Evolutionary conservation across 1,140 invertebrate genomes (phyloP).

Genomic region (Antheraea mylitta): DNA sequence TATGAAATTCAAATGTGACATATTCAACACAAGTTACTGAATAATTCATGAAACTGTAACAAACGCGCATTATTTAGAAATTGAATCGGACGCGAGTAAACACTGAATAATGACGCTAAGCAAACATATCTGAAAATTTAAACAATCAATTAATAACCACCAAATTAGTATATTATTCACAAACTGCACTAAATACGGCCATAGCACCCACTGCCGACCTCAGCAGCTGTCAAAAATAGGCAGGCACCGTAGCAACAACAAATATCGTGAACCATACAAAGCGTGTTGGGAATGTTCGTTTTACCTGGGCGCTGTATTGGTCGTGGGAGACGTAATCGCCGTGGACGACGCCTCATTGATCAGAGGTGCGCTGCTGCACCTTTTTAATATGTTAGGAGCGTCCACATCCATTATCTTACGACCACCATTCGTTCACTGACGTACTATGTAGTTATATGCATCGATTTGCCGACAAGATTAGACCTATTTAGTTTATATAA

Average conservation of each 20-base stretch:
- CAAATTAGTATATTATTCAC: slow-evolving; percentile 28
- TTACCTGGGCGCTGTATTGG: slow-evolving; percentile 72
- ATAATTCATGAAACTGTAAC: neutral
- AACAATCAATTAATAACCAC: slow-evolving; percentile 21
- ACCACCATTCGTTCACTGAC: slow-evolving; percentile 74
- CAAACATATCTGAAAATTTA: neutral
- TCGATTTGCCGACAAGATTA: slow-evolving; percentile 64
- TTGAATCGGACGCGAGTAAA: neutral
- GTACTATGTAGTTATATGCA: slow-evolving; percentile 71
- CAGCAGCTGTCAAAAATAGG: slow-evolving; percentile 72
- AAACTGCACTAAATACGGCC: slow-evolving; percentile 50
- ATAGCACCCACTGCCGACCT: slow-evolving; percentile 62
- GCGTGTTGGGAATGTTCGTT: slow-evolving; percentile 43
- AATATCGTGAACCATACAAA: slow-evolving; percentile 42
- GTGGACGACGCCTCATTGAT: slow-evolving; percentile 75
- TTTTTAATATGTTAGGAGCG: slow-evolving; percentile 77
- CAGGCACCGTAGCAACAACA: slow-evolving; percentile 52
- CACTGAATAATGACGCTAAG: slow-evolving; percentile 10
- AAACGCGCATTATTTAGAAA: neutral
- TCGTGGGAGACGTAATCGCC: slow-evolving; percentile 65
- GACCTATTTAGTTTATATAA: slow-evolving; percentile 68
- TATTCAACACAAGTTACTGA: neutral
- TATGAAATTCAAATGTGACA: slow-evolving; percentile 1
- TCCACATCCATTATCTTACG: slow-evolving; percentile 78
- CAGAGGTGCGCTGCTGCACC: slow-evolving; percentile 76